Evolutionary conservation across 2,113 vertebrate species (phyloP), one percentile per base, ranked within the genome.

Genomic region (Macroglossus sobrinus): DNA sequence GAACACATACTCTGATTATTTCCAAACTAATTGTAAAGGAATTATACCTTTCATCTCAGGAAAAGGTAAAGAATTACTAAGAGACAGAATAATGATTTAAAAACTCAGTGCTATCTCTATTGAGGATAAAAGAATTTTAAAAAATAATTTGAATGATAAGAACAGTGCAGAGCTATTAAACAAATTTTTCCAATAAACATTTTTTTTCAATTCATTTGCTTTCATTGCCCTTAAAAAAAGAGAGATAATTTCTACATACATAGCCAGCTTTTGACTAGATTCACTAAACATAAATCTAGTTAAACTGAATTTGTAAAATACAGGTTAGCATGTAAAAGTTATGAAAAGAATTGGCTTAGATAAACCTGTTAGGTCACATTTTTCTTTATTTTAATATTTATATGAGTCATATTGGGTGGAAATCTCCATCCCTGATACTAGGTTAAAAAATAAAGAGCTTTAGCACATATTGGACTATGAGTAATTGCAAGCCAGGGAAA

Each of bases 201-300:
- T 81, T 84, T 12, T 94, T 94, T 91, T 55, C 57, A 80, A 79
- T 43, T 76, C 50, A 84, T 92, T 96, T 50, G 16, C 33, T 96
- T 84, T 24, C 47, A 71, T n/a, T 96, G 18, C 24, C 30, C 13
- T 91, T 86, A 40, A 40, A 92, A 57, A 53, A 45, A 75, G 71
- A 33, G 28, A 50, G 11, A 80, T 1, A 43, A 8, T 71, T 40
- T 85, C 24, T 64, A 66, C 16, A 75, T 86, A 72, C 59, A 55
- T 38, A 18, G 15, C 22, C n/a, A 81, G 19, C 15, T 79, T 50
- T 50, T 50, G 15, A 50, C 50, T 50, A 50, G 50, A 50, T 50
- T 50, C 50, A 50, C 50, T 88, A 91, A 50, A 71, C 5, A 40
- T 35, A 84, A 92, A 76, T 94, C 35, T 63, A 86, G n/a, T 89